Percentiles rank a stretch among this genome's conserved stretches.
Conservation (phyloP, 2,888 invertebrate species). For the Dicyrtoma fusca region DNA sequence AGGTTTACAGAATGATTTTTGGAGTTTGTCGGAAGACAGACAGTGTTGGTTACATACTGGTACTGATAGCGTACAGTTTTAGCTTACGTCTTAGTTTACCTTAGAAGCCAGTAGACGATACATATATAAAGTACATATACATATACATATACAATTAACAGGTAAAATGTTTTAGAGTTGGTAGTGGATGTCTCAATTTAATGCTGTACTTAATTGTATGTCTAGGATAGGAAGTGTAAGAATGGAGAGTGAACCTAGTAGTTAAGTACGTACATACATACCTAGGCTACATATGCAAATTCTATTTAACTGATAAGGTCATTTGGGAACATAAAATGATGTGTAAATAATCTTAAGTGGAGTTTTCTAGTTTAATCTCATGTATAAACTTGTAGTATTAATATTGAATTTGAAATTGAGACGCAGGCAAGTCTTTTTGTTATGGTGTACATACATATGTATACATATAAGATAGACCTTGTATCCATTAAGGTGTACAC, state of each 20-base stretch:
- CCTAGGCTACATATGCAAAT: background rate
- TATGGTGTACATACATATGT: conserved; percentile 7
- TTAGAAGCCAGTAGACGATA: too few relatives aligned
- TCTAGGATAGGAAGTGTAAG: background rate
- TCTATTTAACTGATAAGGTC: background rate
- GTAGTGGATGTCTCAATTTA: background rate
- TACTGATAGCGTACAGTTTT: too few relatives aligned
- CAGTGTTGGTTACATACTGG: too few relatives aligned
- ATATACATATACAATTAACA: background rate
- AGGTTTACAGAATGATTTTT: too few relatives aligned
- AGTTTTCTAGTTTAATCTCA: background rate
- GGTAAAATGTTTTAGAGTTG: background rate
- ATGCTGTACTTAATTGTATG: background rate
- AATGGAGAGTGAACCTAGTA: background rate
- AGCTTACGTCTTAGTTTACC: too few relatives aligned
- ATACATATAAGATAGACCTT: conserved; percentile 5
- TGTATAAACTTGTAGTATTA: background rate
- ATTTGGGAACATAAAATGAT: background rate
- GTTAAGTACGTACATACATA: background rate
- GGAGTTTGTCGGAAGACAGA: too few relatives aligned
- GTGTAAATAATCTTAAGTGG: background rate
- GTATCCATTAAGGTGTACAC: background rate
- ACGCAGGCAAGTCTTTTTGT: conserved; percentile 34
- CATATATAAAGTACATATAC: too few relatives aligned
- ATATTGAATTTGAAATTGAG: conserved; percentile 25